Percentiles rank a stretch among this genome's conserved stretches.
Conservation (phyloP, 2,113 vertebrate genomes). For the Laticauda laticaudata region DNA sequence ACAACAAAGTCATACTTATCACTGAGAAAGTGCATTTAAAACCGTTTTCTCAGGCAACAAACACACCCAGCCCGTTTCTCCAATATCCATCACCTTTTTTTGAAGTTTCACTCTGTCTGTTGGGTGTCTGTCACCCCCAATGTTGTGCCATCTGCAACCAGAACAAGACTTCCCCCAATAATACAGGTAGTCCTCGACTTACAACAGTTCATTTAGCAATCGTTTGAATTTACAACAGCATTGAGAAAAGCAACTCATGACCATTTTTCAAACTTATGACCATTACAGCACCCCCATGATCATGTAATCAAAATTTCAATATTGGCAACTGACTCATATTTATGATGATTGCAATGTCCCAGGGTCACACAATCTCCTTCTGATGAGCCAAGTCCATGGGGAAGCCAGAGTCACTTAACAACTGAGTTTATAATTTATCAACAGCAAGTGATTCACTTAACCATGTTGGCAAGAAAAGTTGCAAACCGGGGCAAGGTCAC, state of each 20-base stretch:
- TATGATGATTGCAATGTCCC: neutral
- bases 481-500: neutral
- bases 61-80: neutral
- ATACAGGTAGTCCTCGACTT: neutral
- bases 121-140: neutral
- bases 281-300: neutral
- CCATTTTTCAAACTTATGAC: neutral
- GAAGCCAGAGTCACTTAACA: neutral
- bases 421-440: neutral
- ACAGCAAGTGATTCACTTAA: neutral
- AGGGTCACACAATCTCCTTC: neutral
- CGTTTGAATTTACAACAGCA: neutral
- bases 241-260: neutral
- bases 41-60: no score
- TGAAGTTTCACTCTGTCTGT: neutral
- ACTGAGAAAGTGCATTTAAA: neutral
- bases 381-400: neutral
- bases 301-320: neutral
- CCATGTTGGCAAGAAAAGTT: neutral
- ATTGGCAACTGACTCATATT: neutral
- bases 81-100: neutral
- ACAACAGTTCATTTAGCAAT: neutral
- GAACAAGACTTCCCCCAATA: no score
- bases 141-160: neutral
- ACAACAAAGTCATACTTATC: neutral